Evolutionary conservation across 1,140 invertebrate genomes (phyloP), one percentile per base, ranked within the genome.

Genomic region (Cryptotermes secundus): DNA sequence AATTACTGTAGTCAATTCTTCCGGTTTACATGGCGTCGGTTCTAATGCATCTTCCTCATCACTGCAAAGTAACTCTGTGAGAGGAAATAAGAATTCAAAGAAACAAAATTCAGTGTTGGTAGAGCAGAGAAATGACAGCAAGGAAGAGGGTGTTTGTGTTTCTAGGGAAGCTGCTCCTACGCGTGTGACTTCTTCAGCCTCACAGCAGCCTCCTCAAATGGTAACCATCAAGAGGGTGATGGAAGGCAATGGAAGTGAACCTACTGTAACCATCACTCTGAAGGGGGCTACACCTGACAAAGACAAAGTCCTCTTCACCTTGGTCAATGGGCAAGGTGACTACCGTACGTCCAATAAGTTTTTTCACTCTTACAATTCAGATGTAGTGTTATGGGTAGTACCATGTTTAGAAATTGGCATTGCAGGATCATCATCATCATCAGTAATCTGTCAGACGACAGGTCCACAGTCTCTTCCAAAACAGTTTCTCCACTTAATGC

Each of bases 191-290:
- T 49, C 45, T 49, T 10, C 45, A 14, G 16, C 45, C 16, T 49
- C 16, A 14, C 59, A 42, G 10, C 81, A 82, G 42, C 49, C 83
- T 31, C 83, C 93, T 45, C 92, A 94, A 84, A 95, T 95, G 88
- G 95, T 95, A 9, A 95, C 95, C 3, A 95, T 95, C 86, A 92
- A 94, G 82, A 89, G 94, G 35, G 93, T 95, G 0, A 92, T 93
- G 89, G 93, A 94, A 85, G 91, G 91, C 12, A 92, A 92, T 84
- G 93, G 91, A 86, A 90, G 92, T 24, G 93, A 94, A 85, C 94
- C 94, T 42, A 94, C 93, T 12, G 95, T 95, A 6, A 95, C 95
- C 0, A 95, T 95, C 49, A 95, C 94, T 2, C 89, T 95, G 22
- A 94, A 95, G 86, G 95, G 94, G 24, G 93, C 94, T 86, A 94